Conservation (phyloP, 2,113 vertebrate species). For the Tachysurus fulvidraco region DNA sequence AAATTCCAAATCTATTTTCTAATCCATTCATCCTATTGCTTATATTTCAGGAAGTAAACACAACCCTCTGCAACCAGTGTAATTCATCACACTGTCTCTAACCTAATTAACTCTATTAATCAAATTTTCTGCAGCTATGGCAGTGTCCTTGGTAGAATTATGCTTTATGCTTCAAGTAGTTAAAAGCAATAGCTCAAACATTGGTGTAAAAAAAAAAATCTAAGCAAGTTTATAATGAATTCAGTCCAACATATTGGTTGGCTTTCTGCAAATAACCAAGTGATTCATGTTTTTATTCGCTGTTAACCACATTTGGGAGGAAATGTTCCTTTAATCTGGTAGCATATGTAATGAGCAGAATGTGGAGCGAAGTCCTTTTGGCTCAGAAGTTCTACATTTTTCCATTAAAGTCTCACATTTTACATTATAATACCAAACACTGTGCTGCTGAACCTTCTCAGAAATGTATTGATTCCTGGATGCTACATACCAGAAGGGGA, state of each 20-base stretch:
- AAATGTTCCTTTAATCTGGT: conserved; percentile 12
- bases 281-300: background rate
- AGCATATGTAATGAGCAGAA: conserved; percentile 20
- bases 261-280: background rate
- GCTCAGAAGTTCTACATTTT: conserved; percentile 5
- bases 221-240: background rate
- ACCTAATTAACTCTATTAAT: conserved; percentile 31
- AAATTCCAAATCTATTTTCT: background rate
- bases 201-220: background rate
- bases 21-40: background rate
- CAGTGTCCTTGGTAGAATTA: background rate
- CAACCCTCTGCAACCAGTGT: background rate
- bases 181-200: background rate
- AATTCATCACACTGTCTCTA: background rate
- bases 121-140: conserved; percentile 7
- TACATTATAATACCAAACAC: conserved; percentile 7
- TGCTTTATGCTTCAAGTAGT: background rate
- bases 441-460: background rate
- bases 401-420: conserved; percentile 23
- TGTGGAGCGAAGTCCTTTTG: background rate
- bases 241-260: background rate
- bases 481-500: background rate
- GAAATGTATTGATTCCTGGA: background rate
- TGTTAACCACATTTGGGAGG: conserved; percentile 10
- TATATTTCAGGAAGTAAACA: conserved; percentile 15